Base-by-base conservation (phyloP, 2,888 invertebrate genomes). In the Cremastobaeus sp. region DNA sequence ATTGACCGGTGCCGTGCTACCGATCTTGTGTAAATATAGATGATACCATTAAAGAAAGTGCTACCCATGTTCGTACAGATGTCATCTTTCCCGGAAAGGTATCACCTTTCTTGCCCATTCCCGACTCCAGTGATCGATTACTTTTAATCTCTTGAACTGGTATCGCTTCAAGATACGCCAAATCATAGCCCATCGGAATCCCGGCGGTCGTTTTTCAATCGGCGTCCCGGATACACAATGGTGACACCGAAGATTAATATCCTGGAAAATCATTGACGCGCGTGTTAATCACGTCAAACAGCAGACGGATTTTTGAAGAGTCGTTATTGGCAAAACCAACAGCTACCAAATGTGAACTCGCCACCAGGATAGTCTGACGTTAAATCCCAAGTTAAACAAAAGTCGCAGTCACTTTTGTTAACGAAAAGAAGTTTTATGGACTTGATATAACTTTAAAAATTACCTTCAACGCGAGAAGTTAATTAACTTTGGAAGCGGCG, bases 231-330 rank as follows among this genome's bases (percentile, higher is more conserved):
- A 64, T 73, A 74, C 66, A 77, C 74, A 77, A 73, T 70, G 59
- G 62, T 69, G 72, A 72, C 76, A 69, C 64, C 69, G 48, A 84
- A 84, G 84, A 85, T 84, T 84, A 84, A 85, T 84, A 84, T 76
- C 60, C 76, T 76, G 81, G 77, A 78, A 77, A 82, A 81, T 80
- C 81, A 81, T 82, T 80, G 80, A 81, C 83, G 78, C 78, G 81
- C 77, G 77, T 79, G 79, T 83, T 84, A 84, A 83, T 84, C 82
- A 79, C 75, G 77, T 65, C 80, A 82, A 82, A 84, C 84, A 82
- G 77, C 80, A 76, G 75, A 74, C 59, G 37, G 39, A 45, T 48
- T 68, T 68, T 17, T 11, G 32, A 41, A 21, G 41, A 47, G 35
- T 17, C n/a, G n/a, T 50, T 50, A 11, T 37, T 32, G 6, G 21